Evolutionary conservation across 2,888 invertebrate species (phyloP), one percentile per base, ranked within the genome.

Genomic region (Diaperis boleti): DNA sequence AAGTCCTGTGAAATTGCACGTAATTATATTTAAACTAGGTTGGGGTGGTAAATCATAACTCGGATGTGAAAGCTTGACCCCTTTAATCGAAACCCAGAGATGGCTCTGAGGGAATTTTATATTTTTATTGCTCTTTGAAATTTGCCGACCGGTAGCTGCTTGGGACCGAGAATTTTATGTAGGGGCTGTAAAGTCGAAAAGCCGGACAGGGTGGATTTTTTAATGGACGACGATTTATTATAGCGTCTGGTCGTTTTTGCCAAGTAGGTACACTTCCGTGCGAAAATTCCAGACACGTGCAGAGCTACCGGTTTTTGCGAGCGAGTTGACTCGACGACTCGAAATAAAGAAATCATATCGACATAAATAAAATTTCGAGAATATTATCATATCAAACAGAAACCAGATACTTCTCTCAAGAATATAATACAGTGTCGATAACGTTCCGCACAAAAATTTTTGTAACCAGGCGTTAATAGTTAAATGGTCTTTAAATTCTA

Each of bases 1-100:
- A 65, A n/a, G 15, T 22, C 42, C 33, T 11, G 15, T 17, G 33
- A n/a, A 52, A 62, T 54, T 18, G 33, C 45, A 22, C 13, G 37
- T 61, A 61, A 62, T 62, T 56, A 49, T 54, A 63, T 63, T 63
- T 59, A 63, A 63, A 63, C 18, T 54, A 63, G 52, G 52, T 33
- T 35, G 42, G 55, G 42, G 55, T 44, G 10, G 59, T 64, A 64
- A 64, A 64, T 64, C 64, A 64, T 64, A 54, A 49, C 22, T 13
- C 29, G 49, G 17, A 31, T 57, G 57, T 62, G 50, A 57, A 62
- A 47, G 31, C 20, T 17, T 37, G 44, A 44, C 50, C 47, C 54
- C 44, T 64, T 64, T 64, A 59, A 59, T 63, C 39, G 41, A 42
- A 33, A 42, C 29, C 18, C 59, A 18, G 45, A 35, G 35, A 55